Evolutionary conservation across 1,140 invertebrate genomes (phyloP).

Genomic region (Scaptomyza graminum): DNA sequence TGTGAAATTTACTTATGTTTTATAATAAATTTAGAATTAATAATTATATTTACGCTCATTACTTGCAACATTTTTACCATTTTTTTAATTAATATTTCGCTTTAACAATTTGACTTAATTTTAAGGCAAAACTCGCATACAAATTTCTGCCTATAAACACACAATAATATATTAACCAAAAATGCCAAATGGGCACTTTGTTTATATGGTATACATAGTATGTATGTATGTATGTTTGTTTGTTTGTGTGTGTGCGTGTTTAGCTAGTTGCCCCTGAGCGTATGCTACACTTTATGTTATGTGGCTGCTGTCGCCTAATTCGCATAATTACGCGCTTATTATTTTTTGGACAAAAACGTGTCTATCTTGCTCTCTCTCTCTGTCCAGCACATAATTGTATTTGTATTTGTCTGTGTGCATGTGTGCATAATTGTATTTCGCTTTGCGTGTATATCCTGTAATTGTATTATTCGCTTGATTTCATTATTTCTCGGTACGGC

Average conservation of each 20-base stretch:
- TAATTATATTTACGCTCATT: no score
- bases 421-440: conserved; percentile 72
- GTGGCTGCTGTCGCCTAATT: conserved; percentile 71
- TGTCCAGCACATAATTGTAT: conserved; percentile 10
- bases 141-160: background rate
- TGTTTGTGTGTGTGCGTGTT: conserved; percentile 32
- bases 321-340: conserved; percentile 81
- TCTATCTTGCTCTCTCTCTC: conserved; percentile 13
- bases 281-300: conserved; percentile 79
- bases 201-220: background rate
- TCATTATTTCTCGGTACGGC: conserved; percentile 58
- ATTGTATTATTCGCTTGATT: conserved; percentile 80
- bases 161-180: conserved; percentile 7
- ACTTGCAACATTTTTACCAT: no score
- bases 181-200: conserved; percentile 27
- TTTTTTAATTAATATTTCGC: no score
- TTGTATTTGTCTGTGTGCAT: conserved; percentile 17
- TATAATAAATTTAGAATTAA: no score
- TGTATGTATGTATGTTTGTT: conserved; percentile 5
- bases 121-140: no score
- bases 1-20: no score
- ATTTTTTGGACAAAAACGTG: conserved; percentile 64
- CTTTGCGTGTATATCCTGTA: conserved; percentile 71
- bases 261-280: conserved; percentile 67
- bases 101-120: no score